These are phyloP conservation scores for Phalera bucephala DNA, from an alignment of 2,888 invertebrate species.

Conservation along the genomic window DNA sequence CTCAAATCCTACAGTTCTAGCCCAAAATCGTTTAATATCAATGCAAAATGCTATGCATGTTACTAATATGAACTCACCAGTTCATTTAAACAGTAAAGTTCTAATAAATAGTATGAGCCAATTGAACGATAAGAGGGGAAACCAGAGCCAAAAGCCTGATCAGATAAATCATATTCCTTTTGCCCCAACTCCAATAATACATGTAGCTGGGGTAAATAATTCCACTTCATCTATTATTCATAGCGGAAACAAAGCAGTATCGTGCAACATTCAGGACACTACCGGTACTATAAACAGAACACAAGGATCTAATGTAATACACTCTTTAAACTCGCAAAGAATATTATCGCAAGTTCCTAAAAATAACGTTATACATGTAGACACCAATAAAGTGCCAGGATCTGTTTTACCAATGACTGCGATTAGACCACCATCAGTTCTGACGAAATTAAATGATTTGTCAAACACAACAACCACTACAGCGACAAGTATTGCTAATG, in stretches of 20 bases:
- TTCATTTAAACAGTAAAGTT: slow-evolving; percentile 67
- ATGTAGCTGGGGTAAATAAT: slow-evolving; percentile 59
- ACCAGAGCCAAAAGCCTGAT: slow-evolving; percentile 54
- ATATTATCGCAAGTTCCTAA: slow-evolving; percentile 56
- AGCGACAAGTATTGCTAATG: slow-evolving; percentile 56
- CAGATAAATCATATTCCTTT: slow-evolving; percentile 53
- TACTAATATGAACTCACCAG: slow-evolving; percentile 54
- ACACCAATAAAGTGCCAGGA: slow-evolving; percentile 56
- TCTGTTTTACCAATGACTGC: slow-evolving; percentile 69
- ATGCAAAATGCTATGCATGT: slow-evolving; percentile 70
- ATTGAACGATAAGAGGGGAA: slow-evolving; percentile 64
- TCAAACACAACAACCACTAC: slow-evolving; percentile 50
- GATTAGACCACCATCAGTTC: slow-evolving; percentile 57
- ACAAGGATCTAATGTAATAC: slow-evolving; percentile 67
- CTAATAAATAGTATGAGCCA: slow-evolving; percentile 58
- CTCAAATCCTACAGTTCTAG: slow-evolving; percentile 66
- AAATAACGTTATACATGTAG: slow-evolving; percentile 61
- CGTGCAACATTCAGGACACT: slow-evolving; percentile 57
- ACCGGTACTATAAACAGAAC: slow-evolving; percentile 51
- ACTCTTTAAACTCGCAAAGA: slow-evolving; percentile 61
- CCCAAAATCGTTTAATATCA: slow-evolving; percentile 72
- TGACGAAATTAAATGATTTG: slow-evolving; percentile 60
- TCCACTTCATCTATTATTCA: slow-evolving; percentile 59
- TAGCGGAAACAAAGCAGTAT: slow-evolving; percentile 55
- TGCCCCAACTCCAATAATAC: slow-evolving; percentile 59